Base-by-base conservation (phyloP, 2,888 invertebrate genomes). In the Notocelia uddmanniana region DNA sequence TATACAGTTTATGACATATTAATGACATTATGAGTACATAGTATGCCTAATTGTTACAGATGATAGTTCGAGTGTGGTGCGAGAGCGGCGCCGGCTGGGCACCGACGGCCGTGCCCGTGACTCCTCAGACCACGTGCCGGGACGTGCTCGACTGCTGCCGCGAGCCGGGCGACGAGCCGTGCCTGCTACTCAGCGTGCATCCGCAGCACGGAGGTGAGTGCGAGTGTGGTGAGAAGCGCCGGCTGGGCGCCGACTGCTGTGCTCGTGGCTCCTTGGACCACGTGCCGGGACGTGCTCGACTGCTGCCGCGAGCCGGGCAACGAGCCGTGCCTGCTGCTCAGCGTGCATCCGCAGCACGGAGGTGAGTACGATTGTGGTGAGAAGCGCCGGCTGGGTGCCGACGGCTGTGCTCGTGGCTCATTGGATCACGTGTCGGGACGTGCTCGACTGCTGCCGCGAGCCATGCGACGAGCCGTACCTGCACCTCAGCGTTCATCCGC, bases 11-110 rank as follows among this genome's bases (percentile, higher is more conserved):
- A 6, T 31, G 26, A 26, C 26, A n/a, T n/a, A n/a, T n/a, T n/a
- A n/a, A n/a, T n/a, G n/a, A n/a, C n/a, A n/a, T 26, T 3, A 3
- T 15, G 15, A 41, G 21, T 9, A 41, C 3, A 13, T 59, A 21
- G 11, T 48, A 63, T 18, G 5, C 18, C 18, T 57, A 59, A 54
- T 64, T 74, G 11, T 79, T 75, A 0, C 92, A 96, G 96, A 95
- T 95, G 95, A 95, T 96, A 87, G 95, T 95, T 85, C 94, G 95
- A 77, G 95, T 96, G 88, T 95, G 95, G 91, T 95, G 95, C 88
- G 94, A 94, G 84, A 95, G 94, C 83, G 93, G 93, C 73, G 83
- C 88, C 64, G 92, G 91, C 8, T 93, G 93, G 93, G 81, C 92
- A 21, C 87, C 93, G 74, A 95, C 95, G 23, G 94, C 94, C 82